Base-by-base conservation (phyloP, 1,140 invertebrate species). In the Drosophila albomicans region DNA sequence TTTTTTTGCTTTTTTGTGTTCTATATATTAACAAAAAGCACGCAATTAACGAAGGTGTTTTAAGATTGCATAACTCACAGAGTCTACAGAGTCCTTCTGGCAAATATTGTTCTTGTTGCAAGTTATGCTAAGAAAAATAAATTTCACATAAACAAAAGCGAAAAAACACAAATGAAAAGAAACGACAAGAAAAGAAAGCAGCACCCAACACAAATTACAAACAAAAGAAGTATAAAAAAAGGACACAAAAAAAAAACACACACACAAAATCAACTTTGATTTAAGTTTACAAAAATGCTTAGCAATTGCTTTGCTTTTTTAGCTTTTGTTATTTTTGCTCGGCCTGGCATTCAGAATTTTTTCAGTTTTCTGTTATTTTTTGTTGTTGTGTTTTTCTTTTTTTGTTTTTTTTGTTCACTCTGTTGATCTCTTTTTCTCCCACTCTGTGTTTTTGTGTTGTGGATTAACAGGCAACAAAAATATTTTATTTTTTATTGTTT, bases 201-300 rank as follows among this genome's bases (percentile, higher is more conserved):
- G 52, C 49, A 61, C 48, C 68, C 51, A 63, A 66, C 48, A 78
- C 32, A 66, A 46, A 70, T 65, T 57, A 75, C 46, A 64, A 76
- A 79, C 65, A 81, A 88, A 56, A 62, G 57, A 61, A 75, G 35
- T 25, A 25, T 25, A 25, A 25, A 25, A 81, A 85, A 63, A 51
- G 51, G 54, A 63, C 32, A 48, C 28, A 79, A 63, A 52, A 74
- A 56, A 46, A 73, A 54, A 79, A 52, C 16, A 41, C 5, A 57
- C 61, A 81, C 63, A 74, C 67, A 81, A 85, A 89, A 90, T 90
- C 78, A 90, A 89, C 85, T 89, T 90, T 89, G 85, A 89, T 89
- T 89, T 89, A 90, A 85, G 85, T 90, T 89, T 89, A 90, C 78
- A 85, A 89, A 89, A 89, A 89, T 89, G 85, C 86, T 89, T 81